These are phyloP conservation scores for Aphelenchoides fujianensis DNA, from an alignment of 1,140 invertebrate genomes.

Conservation along the genomic window DNA sequence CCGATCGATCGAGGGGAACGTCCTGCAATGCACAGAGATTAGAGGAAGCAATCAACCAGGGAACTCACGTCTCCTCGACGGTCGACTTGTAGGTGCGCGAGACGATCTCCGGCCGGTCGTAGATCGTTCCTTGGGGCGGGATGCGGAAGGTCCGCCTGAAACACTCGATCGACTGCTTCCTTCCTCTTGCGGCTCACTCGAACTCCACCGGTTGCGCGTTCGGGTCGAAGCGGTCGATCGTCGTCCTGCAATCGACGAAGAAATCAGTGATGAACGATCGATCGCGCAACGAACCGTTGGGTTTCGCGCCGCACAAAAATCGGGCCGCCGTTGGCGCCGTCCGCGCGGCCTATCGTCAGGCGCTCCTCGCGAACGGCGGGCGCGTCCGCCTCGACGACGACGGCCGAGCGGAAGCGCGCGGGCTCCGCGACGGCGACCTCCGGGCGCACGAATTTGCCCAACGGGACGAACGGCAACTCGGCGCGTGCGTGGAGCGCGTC, in stretches of 20 bases:
- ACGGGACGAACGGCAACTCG: slow-evolving; percentile 14
- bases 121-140: slow-evolving; percentile 8
- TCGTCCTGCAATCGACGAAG: not conserved
- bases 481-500: too few species aligned
- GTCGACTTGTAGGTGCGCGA: not conserved
- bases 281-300: not conserved
- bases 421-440: too few species aligned
- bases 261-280: slow-evolving; percentile 1
- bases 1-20: slow-evolving; percentile 18
- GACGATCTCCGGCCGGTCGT: slow-evolving; percentile 15
- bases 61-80: slow-evolving; percentile 21
- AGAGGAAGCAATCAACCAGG: too few species aligned
- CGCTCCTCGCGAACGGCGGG: not conserved
- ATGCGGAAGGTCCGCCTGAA: slow-evolving; percentile 9
- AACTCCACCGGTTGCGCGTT: not conserved
- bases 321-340: not conserved
- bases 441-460: slow-evolving; percentile 1
- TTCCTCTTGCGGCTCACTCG: too few species aligned
- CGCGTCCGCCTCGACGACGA: not conserved
- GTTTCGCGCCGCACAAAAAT: not conserved
- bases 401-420: too few species aligned
- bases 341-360: not conserved
- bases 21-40: too few species aligned
- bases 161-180: too few species aligned
- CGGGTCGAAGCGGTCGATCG: not conserved